phyloP scores from a whole-genome alignment of 2,797 vertebrate genomes.

The Bufotes viridis region DNA sequence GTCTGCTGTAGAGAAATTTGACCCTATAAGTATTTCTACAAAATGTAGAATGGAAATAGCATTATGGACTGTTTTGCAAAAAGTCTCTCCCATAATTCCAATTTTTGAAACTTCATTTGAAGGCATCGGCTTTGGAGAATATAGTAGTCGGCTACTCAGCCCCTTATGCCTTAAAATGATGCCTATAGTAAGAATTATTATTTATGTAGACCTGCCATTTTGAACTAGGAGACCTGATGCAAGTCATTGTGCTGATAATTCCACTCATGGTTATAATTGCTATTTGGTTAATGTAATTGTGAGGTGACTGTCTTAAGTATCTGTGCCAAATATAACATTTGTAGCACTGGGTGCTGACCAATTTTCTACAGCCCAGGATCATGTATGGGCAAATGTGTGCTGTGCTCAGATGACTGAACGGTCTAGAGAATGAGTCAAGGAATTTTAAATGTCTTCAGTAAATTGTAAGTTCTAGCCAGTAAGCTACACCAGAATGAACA shows the following conservation, averaged over 20 bases:
- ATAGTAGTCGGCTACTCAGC: no score
- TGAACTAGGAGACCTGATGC: neutral
- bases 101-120: no score
- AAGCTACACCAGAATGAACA: neutral
- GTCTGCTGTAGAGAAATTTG: neutral
- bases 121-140: no score
- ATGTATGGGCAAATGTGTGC: neutral
- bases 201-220: neutral
- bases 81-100: neutral
- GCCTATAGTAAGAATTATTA: neutral
- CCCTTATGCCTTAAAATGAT: no score
- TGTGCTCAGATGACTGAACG: neutral
- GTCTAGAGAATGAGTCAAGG: neutral
- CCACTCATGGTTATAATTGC: neutral
- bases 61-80: neutral
- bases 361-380: neutral
- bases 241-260: neutral
- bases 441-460: neutral
- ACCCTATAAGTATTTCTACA: neutral
- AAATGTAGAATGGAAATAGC: neutral
- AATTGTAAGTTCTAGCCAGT: neutral
- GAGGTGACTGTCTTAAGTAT: neutral
- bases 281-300: neutral
- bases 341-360: neutral
- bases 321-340: neutral